Percentiles rank a stretch among this genome's conserved stretches.
Conservation (phyloP, 2,797 vertebrate genomes). For the Peromyscus aztecus region DNA sequence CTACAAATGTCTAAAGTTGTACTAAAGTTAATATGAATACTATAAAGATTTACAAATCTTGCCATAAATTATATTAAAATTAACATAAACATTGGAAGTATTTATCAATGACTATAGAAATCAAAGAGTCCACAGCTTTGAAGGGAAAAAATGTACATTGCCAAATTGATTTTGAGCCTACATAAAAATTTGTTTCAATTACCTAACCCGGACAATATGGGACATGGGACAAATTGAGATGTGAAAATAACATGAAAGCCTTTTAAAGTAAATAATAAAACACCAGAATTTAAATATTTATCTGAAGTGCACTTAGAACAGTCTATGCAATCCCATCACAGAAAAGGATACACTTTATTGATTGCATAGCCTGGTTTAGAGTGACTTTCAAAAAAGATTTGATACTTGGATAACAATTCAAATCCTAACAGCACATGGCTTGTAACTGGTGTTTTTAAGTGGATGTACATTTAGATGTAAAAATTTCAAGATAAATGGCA, state of each 20-base stretch:
- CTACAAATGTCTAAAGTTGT: not conserved
- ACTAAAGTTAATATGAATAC: not conserved
- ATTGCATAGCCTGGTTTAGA: not conserved
- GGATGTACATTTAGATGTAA: not conserved
- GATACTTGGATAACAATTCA: not conserved
- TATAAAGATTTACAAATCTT: not conserved
- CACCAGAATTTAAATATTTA: conserved; percentile 17
- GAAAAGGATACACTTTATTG: not conserved
- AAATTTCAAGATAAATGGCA: not conserved
- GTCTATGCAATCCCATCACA: not conserved
- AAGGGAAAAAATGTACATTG: too few relatives aligned
- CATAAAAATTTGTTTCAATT: conserved; percentile 31
- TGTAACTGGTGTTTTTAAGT: not conserved
- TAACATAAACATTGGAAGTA: not conserved
- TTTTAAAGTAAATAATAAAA: conserved; percentile 8
- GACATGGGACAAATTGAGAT: not conserved
- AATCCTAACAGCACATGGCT: not conserved
- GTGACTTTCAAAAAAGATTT: not conserved
- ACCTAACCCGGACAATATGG: not conserved
- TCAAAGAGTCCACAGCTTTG: not conserved
- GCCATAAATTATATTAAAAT: not conserved
- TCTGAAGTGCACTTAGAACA: not conserved
- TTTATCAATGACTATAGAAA: not conserved
- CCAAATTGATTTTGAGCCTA: not conserved
- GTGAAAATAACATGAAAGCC: not conserved